Base-by-base conservation (phyloP, 2,113 vertebrate genomes). In the Urocolius indicus region DNA sequence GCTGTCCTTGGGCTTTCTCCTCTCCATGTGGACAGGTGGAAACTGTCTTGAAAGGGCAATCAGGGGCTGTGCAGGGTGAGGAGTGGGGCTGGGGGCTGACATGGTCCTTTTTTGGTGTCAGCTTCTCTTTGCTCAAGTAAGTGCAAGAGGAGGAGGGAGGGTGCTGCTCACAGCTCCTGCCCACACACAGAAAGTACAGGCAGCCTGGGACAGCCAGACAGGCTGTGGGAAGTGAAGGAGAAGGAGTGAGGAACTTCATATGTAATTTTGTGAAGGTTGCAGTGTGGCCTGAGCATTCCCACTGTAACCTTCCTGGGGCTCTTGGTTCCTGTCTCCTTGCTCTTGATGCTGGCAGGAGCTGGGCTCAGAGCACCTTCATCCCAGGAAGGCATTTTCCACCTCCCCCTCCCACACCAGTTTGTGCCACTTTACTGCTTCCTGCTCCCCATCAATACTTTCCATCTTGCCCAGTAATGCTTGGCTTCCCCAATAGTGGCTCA, bases 131-230 rank as follows among this genome's bases (percentile, higher is more conserved):
- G 72, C 51, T 84, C 72, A 65, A 67, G 65, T 22, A 41, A 11
- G 46, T 90, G 82, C 2, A 41, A 41, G 16, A 84, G 52, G 27
- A 20, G 17, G 5, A 27, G 26, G 12, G 4, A 11, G 67, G 15
- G 8, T 32, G 36, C 68, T 65, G 29, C 75, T 89, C 13, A 2
- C 2, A 2, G 72, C 41, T 48, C 51, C 34, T 49, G 58, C 52
- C 13, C 0, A 0, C 9, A 2, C 0, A 2, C 0, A 1, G 36
- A 15, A 15, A 71, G 73, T 58, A 73, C 49, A 32, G 49, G 34
- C 54, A 63, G 45, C 48, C 20, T n/a, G 74, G 65, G 68, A 23
- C 29, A 63, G 72, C 23, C 14, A 27, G 84, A 69, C 12, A 16
- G 61, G 57, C 43, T 14, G 13, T 17, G 30, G 46, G 58, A 48